Conservation (phyloP, 2,113 vertebrate species). For the Cyanoramphus novaezelandiae region DNA sequence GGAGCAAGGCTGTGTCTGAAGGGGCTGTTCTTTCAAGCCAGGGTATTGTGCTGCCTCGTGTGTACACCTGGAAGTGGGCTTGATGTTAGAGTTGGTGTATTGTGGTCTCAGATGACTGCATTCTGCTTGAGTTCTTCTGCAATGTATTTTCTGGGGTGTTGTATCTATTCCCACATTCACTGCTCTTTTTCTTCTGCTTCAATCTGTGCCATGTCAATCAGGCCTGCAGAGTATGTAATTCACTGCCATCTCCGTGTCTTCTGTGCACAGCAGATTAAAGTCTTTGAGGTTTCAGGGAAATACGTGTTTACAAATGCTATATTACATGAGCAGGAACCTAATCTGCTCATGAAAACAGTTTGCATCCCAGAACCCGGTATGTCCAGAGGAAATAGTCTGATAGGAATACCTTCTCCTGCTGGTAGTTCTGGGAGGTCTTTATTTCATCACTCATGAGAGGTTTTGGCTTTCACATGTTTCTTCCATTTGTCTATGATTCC, state of each 20-base stretch:
- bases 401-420: neutral
- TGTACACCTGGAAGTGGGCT: neutral
- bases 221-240: neutral
- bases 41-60: neutral
- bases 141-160: neutral
- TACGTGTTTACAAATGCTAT: neutral
- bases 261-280: neutral
- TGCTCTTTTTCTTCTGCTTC: neutral
- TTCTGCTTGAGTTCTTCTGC: neutral
- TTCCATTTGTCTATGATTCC: neutral
- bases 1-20: neutral
- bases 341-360: neutral
- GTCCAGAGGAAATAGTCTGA: neutral
- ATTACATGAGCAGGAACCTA: neutral
- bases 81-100: neutral
- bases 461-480: neutral
- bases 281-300: neutral
- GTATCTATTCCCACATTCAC: neutral
- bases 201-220: neutral
- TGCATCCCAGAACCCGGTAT: neutral
- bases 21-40: neutral
- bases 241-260: neutral
- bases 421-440: slow-evolving; percentile 6
- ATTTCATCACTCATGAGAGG: neutral
- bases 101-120: neutral